Evolutionary conservation across 37 sponge, comb jelly and placozoan species (phyloP).

Genomic region (Aphrocallistes beatrix): DNA sequence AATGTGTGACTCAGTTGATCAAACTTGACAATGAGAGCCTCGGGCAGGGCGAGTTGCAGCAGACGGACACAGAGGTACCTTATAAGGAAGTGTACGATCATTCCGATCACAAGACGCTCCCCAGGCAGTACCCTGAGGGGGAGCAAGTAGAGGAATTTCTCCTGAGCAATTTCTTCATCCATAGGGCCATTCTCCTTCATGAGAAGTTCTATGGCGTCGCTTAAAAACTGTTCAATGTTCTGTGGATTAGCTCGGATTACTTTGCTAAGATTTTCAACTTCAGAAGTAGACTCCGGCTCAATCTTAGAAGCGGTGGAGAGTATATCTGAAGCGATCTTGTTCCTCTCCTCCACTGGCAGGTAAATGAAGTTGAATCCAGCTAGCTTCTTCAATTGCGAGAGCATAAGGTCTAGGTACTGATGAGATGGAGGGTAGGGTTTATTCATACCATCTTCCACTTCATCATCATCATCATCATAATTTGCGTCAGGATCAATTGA

Average conservation of each 20-base stretch:
- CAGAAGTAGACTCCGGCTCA: not conserved
- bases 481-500: not conserved
- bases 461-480: not conserved
- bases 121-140: not conserved
- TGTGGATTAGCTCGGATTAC: not conserved
- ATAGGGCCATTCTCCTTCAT: conserved; percentile 10
- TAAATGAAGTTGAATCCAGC: conserved; percentile 21
- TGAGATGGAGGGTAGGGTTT: conserved; percentile 7
- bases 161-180: not conserved
- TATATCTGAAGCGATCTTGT: not conserved
- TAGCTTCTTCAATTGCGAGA: not conserved
- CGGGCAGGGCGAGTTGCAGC: conserved; percentile 40
- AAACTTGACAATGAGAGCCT: conserved; percentile 28
- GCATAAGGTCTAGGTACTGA: not conserved
- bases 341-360: not conserved
- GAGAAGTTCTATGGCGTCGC: not conserved
- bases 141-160: not conserved
- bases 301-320: not conserved
- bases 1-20: conserved; percentile 17
- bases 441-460: not conserved
- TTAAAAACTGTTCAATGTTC: not conserved
- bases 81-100: conserved; percentile 33
- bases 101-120: conserved; percentile 18
- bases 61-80: conserved; percentile 27
- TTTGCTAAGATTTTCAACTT: conserved; percentile 3